Evolutionary conservation across 1,140 invertebrate genomes (phyloP), one percentile per base, ranked within the genome.

Genomic region (Homalodisca vitripennis): DNA sequence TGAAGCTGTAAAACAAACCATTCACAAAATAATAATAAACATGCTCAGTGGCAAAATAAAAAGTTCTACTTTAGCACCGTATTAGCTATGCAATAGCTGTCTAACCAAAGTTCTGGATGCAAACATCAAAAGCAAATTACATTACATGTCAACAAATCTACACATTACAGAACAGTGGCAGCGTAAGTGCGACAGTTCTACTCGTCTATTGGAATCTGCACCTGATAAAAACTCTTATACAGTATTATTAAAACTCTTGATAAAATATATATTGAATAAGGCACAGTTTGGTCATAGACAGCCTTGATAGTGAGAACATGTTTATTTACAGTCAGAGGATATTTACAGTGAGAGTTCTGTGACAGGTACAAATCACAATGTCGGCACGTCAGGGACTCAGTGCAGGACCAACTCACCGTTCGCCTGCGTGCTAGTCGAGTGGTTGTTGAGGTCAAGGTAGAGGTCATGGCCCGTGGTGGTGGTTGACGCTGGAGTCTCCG

Each of bases 401-500:
- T 73, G 74, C 77, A 80, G 74, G 73, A 79, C 72, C 79, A 80
- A 47, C 81, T 86, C 75, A 83, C 84, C 77, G 80, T 84, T 74
- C 78, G 77, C 83, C 79, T 79, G 80, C 27, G 78, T 27, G 46
- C 22, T 68, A 31, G 63, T 63, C 17, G 34, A 34, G 27, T 65
- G 41, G 26, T 66, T 69, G 57, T 62, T 70, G 10, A 74, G 71
- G 57, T 76, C 74, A n/a, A 74, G 67, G 69, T 71, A 74, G 3
- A 74, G 72, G 26, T 74, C 71, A 24, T 67, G 51, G 48, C 26
- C 47, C 60, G 69, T 66, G 57, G 46, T 67, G 17, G 32, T 78
- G 78, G 71, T 82, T 30, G 74, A 71, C 64, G 79, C 73, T 30
- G 91, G 91, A 69, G 91, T 93, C 80, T 92, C 89, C 14, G 91